These are phyloP conservation scores for Hyperopisus bebe DNA, from an alignment of 2,113 vertebrate species.

Conservation along the genomic window DNA sequence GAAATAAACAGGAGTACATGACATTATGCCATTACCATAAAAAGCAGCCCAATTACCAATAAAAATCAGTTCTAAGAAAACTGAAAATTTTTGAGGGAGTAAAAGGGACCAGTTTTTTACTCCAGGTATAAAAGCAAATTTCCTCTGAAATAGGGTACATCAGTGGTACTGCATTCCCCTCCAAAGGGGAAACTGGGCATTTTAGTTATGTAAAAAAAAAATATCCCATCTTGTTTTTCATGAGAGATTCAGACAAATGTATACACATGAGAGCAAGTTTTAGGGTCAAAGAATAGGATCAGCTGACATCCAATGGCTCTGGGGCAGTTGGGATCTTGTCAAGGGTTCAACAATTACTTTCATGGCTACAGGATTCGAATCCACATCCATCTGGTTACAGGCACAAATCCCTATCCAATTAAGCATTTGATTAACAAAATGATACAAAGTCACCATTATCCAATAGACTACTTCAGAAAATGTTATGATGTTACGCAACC, in stretches of 20 bases:
- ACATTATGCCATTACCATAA: background rate
- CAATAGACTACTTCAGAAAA: background rate
- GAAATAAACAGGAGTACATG: background rate
- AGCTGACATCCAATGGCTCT: background rate
- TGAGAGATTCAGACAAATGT: background rate
- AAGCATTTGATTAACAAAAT: background rate
- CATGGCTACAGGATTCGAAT: background rate
- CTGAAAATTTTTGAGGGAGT: background rate
- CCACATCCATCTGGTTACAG: background rate
- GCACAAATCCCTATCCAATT: background rate
- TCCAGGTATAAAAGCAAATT: background rate
- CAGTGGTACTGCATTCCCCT: background rate
- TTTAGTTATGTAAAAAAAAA: background rate
- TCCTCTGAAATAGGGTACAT: background rate
- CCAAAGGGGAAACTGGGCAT: background rate
- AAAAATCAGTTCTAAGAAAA: background rate
- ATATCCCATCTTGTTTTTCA: background rate
- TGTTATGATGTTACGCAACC: conserved; percentile 48
- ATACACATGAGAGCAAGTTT: background rate
- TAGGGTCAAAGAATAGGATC: background rate
- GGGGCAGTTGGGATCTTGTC: background rate
- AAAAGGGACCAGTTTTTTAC: background rate
- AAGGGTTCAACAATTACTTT: background rate
- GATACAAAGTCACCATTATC: background rate
- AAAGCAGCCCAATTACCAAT: background rate